Evolutionary conservation across 2,797 vertebrate species (phyloP).

Genomic region (Onychomys arenicola): DNA sequence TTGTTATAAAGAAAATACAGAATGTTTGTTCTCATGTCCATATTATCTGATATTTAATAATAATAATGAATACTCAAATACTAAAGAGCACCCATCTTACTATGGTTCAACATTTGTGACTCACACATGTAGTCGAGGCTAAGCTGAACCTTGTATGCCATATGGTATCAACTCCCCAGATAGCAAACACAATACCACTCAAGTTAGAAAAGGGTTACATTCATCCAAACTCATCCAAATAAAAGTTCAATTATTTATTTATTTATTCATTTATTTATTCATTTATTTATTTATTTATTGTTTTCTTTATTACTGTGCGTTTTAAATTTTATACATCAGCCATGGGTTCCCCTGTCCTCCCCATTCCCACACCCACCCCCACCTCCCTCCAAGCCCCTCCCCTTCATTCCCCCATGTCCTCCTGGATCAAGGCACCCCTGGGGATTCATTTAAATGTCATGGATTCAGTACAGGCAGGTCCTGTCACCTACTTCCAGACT

Average conservation of each 20-base stretch:
- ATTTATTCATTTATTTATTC: background rate
- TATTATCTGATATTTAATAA: background rate
- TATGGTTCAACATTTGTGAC: background rate
- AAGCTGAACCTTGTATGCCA: background rate
- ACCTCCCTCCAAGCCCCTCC: too few species aligned
- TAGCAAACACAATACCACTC: background rate
- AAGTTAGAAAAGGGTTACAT: background rate
- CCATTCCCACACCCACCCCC: too few species aligned
- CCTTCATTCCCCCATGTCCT: too few species aligned
- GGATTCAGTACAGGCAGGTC: too few species aligned
- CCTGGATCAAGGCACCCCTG: too few species aligned
- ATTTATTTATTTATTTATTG: too few species aligned
- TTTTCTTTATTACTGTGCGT: too few species aligned
- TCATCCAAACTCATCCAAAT: background rate
- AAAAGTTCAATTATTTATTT: background rate
- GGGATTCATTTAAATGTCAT: too few species aligned
- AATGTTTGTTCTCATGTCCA: background rate
- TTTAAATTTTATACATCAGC: too few species aligned
- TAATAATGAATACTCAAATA: background rate
- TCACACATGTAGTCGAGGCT: background rate
- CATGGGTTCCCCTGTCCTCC: too few species aligned
- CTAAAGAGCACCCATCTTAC: background rate
- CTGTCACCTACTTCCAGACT: too few species aligned
- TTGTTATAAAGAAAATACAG: background rate
- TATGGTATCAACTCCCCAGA: accelerated